Evolutionary conservation across 2,888 invertebrate genomes (phyloP), one percentile per base, ranked within the genome.

Genomic region (Polydrusus pterygomalis): DNA sequence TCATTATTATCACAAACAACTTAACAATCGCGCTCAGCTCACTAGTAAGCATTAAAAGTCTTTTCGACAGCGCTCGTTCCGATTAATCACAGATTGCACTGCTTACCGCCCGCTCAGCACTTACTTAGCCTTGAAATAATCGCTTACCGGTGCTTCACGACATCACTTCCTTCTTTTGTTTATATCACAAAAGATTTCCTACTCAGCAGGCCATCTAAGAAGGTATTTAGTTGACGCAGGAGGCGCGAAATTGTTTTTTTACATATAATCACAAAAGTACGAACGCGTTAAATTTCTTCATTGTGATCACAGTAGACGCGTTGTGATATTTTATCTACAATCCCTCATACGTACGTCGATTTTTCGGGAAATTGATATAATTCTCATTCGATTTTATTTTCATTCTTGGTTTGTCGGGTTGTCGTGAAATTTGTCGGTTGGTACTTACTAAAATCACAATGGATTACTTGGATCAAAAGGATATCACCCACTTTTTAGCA

Each of bases 401-500:
- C 70, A 6, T 58, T 65, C 13, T 68, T 18, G 51, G n/a, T 45
- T 60, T 60, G 13, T 8, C 18, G 17, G 17, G 54, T 49, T 15
- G 49, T 68, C 17, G 58, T 45, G 45, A 18, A 11, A 18, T 13
- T 18, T 17, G 13, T 69, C 40, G 30, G 38, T 69, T 58, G 69
- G 56, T 47, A 70, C 45, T 49, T 8, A 43, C 3, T 25, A n/a
- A 62, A 43, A 40, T 18, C 17, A 74, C 68, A 71, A 87, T 87
- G 87, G 87, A 86, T 78, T 87, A 86, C 79, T 93, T 95, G 91
- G 95, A 95, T 90, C 93, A 94, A 87, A 92, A 93, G 90, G 95
- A 95, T 91, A 93, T 95, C 87, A 94, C 94, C 84, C 94, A 93
- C 89, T 93, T 95, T 89, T 91, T 95, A 86, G 94, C 95, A 86